Base-by-base conservation (phyloP, 2,797 vertebrate genomes). In the Pipistrellus kuhlii region DNA sequence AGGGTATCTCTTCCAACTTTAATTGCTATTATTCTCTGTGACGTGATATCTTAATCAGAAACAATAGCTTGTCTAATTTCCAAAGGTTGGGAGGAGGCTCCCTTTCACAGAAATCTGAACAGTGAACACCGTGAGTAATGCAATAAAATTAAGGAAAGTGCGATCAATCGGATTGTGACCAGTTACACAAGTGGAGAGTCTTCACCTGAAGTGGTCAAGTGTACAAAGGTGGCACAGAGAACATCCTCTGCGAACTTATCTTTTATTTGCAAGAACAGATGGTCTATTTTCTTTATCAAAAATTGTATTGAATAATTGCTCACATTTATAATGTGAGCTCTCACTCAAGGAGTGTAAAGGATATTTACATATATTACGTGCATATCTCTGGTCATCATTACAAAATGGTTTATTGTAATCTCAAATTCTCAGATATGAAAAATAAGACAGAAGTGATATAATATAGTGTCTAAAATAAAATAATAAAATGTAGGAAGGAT, bases 31-130 rank as follows among this genome's bases (percentile, higher is more conserved):
- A 84, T 95, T 96, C 94, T 96, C 96, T 35, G 72, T 83, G 96
- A 92, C 92, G 57, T 92, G 96, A 95, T 95, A 95, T 94, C 97
- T 97, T 95, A 85, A 97, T 96, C 93, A 97, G 96, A 92, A 96
- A 97, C 95, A 97, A 97, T 97, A 96, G 95, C 95, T 93, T 38
- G 76, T 91, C 95, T 97, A 97, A 97, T 96, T 96, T 94, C 92
- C 90, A 73, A 51, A 77, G 95, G 90, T 46, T 89, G 71, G 68
- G 89, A 71, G 94, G 85, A 88, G 64, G 83, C 82, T 88, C 78
- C 94, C 83, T 92, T 93, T 76, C 23, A 8, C 72, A 92, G 86
- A 83, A 44, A 85, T 73, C 93, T 78, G 88, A 95, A 82, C 55
- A 53, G 91, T 1, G 1, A 81, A 91, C 15, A 6, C 44, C 5